phyloP scores from a whole-genome alignment of 2,113 vertebrate genomes.

The Cryptomyrus ogoouensis region DNA sequence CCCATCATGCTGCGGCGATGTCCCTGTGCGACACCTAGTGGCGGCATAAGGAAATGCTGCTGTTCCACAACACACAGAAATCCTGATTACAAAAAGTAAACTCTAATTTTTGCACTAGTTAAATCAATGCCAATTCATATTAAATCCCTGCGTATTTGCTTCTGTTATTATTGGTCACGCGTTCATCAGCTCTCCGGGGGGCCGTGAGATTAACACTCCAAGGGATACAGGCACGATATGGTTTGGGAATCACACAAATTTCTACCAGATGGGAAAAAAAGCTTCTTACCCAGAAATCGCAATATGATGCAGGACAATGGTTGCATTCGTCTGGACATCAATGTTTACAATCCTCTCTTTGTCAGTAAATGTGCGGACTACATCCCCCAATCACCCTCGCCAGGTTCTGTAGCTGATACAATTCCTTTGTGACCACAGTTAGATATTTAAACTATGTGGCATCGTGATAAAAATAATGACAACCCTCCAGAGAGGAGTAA shows the following conservation, averaged over 20 bases:
- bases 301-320: neutral
- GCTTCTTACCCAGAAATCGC: neutral
- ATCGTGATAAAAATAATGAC: neutral
- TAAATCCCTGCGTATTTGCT: neutral
- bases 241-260: neutral
- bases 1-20: too few relatives aligned
- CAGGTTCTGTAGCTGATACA: neutral
- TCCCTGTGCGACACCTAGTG: neutral
- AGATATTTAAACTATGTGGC: neutral
- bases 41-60: neutral
- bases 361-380: neutral
- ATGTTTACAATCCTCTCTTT: neutral
- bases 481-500: neutral
- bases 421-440: neutral
- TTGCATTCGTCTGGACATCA: neutral
- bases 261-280: neutral
- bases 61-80: neutral
- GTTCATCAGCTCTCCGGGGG: neutral
- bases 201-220: neutral
- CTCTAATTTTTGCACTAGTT: neutral
- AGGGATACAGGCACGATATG: neutral
- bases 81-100: neutral
- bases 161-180: neutral
- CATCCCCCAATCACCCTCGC: neutral
- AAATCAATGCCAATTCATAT: neutral